Base-by-base conservation (phyloP, 2,797 vertebrate genomes). In the Trichosurus vulpecula region DNA sequence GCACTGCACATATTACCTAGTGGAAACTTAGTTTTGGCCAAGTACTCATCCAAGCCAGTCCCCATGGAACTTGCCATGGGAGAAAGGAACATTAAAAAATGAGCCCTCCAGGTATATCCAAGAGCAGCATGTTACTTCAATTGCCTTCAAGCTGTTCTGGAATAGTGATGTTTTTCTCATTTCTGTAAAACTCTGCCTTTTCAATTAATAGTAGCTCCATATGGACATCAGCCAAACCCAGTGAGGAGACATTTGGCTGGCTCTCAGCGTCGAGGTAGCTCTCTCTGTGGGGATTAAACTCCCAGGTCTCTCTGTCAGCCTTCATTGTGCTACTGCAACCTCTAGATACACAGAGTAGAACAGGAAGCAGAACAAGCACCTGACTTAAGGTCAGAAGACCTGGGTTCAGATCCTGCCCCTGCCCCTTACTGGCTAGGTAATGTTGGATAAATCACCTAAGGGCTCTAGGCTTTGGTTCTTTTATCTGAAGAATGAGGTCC, bases 131-230 rank as follows among this genome's bases (percentile, higher is more conserved):
- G 90, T 55, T 54, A 90, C 52, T 92, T 92, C 95, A 54, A 55
- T 51, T 96, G 54, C 54, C 66, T 92, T 11, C 89, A 93, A 92
- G 90, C 52, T 55, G 0, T 89, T 89, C 91, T 91, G 91, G 57
- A 95, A 58, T 81, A 35, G 54, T 91, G 92, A 31, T 94, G 92
- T 94, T 97, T 97, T 97, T 95, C 52, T 93, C 95, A 97, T 96
- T 96, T 94, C 66, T 51, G 53, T 90, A 95, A 58, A 89, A 93
- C 74, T 94, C 95, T 97, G 95, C 58, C 97, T 96, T 96, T 98
- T 92, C 96, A 58, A 52, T 93, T 95, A 93, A 53, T 4, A 16
- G 41, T 35, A 0, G 74, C 87, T 95, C 57, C 90, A 96, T 97
- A 93, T 92, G 90, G 27, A 93, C 25, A 92, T 35, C 57, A 57